phyloP scores from a whole-genome alignment of 1,140 invertebrate species.

The Pseudachorutes palmiensis region DNA sequence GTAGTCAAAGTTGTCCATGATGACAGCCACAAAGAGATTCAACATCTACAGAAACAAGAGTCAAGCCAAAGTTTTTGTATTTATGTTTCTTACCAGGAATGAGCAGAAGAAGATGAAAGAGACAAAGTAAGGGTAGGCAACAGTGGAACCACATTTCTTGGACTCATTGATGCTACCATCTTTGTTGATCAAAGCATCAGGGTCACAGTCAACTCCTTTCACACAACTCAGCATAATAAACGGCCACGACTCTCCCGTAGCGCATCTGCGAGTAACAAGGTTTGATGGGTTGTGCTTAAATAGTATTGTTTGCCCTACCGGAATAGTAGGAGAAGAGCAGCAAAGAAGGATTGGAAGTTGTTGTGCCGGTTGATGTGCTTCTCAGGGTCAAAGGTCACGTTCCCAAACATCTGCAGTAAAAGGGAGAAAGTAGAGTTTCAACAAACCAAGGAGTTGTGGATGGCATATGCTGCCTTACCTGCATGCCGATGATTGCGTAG shows the following conservation, averaged over 20 bases:
- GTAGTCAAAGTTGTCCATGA: conserved; percentile 99
- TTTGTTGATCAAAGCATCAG: conserved; percentile 56
- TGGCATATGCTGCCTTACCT: too few species aligned
- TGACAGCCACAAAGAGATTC: conserved; percentile 99
- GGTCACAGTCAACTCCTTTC: conserved; percentile 69
- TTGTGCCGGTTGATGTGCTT: conserved; percentile 88
- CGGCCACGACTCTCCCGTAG: conserved; percentile 98
- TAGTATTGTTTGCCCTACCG: conserved; percentile 55
- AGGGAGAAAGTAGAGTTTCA: background rate
- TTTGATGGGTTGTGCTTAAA: background rate
- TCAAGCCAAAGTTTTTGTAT: too few species aligned
- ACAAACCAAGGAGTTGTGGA: too few species aligned
- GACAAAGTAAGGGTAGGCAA: conserved; percentile 97
- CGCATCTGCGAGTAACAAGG: conserved; percentile 63
- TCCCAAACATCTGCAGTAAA: conserved; percentile 71
- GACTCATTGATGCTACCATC: conserved; percentile 43
- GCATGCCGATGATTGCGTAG: conserved; percentile 99
- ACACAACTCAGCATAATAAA: conserved; percentile 96
- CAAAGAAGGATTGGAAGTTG: conserved; percentile 93
- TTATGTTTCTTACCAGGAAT: conserved; percentile 77
- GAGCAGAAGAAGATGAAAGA: conserved; percentile 99
- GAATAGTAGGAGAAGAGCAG: conserved; percentile 86
- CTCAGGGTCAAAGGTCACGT: conserved; percentile 78
- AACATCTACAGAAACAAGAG: conserved; percentile 65
- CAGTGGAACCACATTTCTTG: conserved; percentile 80